Evolutionary conservation across 53 echinoderm and acorn worm species (phyloP), one percentile per base, ranked within the genome.

Genomic region (Actinopyga echinites): DNA sequence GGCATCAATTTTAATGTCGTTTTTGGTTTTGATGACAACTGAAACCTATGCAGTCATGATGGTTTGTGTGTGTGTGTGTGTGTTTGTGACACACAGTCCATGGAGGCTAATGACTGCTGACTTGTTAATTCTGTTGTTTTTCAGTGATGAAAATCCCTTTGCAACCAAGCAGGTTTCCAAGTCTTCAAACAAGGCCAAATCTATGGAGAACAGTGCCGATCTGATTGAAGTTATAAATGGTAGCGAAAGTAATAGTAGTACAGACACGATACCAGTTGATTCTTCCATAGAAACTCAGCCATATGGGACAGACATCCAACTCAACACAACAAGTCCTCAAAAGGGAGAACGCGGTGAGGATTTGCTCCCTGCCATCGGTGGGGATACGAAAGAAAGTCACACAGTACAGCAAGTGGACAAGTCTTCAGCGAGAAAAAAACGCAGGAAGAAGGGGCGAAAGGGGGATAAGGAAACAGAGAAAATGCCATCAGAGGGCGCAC

Each of bases 171-270:
- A 10, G 22, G 2, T 10, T 44, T 17, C 28, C 20, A 57, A 87
- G 65, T 36, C 17, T 36, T 19, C 37, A 38, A 30, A 17, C 68
- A 1, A 8, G 15, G 19, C 34, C 32, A 35, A 77, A 83, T 2
- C 71, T 61, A 0, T 82, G 63, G 28, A 85, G 71, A 79, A 85
- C 21, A 30, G 79, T 34, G 13, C 87, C 79, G 29, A 87, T 83
- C 30, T 87, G 87, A 42, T 36, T 87, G 63, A 55, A 84, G 3
- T 89, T 84, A 38, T 56, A 49, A 33, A 62, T 35, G 71, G 40
- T 1, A 71, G 71, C 17, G 58, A 56, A 10, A 79, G n/a, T 33
- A 30, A 79, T 31, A 79, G 58, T 22, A 57, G 56, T 12, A 55
- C 56, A 19, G 79, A 79, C 21, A 61, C 58, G 3, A 30, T 40